Evolutionary conservation across 2,888 invertebrate species (phyloP).

Genomic region (Luffia ferchaultella): DNA sequence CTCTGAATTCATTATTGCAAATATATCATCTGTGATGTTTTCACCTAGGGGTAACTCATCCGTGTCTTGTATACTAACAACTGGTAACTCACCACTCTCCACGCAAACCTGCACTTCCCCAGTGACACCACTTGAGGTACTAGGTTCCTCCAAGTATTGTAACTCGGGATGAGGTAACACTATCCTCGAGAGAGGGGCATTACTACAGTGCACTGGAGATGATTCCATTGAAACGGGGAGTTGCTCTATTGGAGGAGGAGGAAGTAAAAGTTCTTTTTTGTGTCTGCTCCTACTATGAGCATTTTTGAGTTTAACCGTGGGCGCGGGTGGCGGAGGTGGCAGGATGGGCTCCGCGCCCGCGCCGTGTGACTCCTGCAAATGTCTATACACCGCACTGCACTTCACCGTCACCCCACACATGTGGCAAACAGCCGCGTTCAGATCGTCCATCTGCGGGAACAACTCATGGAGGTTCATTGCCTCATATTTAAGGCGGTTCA

Average conservation of each 20-base stretch:
- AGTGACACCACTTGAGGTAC: conserved; percentile 33
- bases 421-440: conserved; percentile 81
- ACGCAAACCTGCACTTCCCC: conserved; percentile 53
- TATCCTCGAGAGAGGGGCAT: conserved; percentile 47
- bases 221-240: conserved; percentile 43
- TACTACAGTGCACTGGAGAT: conserved; percentile 38
- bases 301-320: conserved; percentile 33
- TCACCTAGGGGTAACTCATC: conserved; percentile 56
- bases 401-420: conserved; percentile 80
- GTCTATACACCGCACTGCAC: conserved; percentile 79
- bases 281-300: conserved; percentile 38
- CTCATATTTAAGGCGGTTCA: conserved; percentile 60
- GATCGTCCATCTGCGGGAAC: conserved; percentile 79
- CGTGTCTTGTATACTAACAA: conserved; percentile 60
- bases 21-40: conserved; percentile 55
- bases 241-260: conserved; percentile 38
- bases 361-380: conserved; percentile 69
- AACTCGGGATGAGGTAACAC: conserved; percentile 40
- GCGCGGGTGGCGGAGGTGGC: conserved; percentile 50
- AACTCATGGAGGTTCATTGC: conserved; percentile 81
- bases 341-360: conserved; percentile 42
- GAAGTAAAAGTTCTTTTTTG: conserved; percentile 45
- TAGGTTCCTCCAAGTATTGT: conserved; percentile 43
- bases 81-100: conserved; percentile 53
- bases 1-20: conserved; percentile 60